Base-by-base conservation (phyloP, 2,797 vertebrate species). In the Enteromius trimaculatus region DNA sequence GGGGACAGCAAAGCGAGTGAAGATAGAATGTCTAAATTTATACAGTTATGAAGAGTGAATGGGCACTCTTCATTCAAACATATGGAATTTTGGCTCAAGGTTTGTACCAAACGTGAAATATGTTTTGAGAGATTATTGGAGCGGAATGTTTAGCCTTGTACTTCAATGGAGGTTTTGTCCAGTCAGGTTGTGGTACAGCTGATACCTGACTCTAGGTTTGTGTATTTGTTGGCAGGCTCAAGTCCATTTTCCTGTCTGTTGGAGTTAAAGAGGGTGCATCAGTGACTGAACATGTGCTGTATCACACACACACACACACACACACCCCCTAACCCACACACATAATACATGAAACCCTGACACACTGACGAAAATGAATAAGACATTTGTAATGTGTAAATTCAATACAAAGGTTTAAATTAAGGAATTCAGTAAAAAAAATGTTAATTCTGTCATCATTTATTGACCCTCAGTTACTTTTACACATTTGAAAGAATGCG, bases 331-430 rank as follows among this genome's bases (percentile, higher is more conserved):
- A n/a, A n/a, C n/a, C n/a, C 31, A 74, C 49, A 51, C 71, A 75
- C 47, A 72, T 9, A 75, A 75, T 5, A 55, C 89, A 91, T 42
- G 42, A 42, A 42, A 42, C 42, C 42, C 90, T 93, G 91, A 94
- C 92, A 83, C 89, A 89, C 88, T 94, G 93, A 94, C 93, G 92
- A 93, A 93, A 91, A 94, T 94, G 90, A 90, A 51, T 16, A 3
- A 49, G 42, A 19, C 2, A 64, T n/a, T 23, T 68, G 53, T 34
- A 79, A 55, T 44, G n/a, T 42, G n/a, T 53, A 53, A 21, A 53
- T 53, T 6, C 51, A 53, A 53, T 47, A 53, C 17, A 21, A 21
- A 13, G 42, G 42, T 3, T 21, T 51, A 17, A 16, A 17, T 53
- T 21, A 19, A 51, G 16, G 49, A 51, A 19, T 51, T 51, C 4